Base-by-base conservation (phyloP, 1,140 invertebrate species). In the Drosophila athabasca region DNA sequence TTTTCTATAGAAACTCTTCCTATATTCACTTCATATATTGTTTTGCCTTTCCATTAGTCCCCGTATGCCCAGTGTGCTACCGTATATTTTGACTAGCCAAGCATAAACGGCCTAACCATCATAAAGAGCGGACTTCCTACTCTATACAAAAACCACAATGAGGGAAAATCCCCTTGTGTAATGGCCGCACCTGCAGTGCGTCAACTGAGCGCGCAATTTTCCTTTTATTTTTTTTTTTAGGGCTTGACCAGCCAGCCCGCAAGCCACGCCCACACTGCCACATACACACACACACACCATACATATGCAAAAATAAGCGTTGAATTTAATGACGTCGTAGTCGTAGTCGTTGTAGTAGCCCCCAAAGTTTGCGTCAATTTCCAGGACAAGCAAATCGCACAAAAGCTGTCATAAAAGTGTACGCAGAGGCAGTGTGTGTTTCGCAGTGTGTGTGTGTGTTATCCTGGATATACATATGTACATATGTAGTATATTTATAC, bases 171-270 rank as follows among this genome's bases (percentile, higher is more conserved):
- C 48, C 50, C 65, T 31, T 22, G 59, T 52, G 51, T 81, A 78
- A 87, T 78, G 82, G 51, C 73, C 62, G 74, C 77, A 87, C 82
- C 82, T 85, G 81, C 81, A 85, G 61, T 87, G 77, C 82, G 76
- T 85, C 81, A 81, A 72, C 62, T 51, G 48, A 59, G 76, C 72
- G 60, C 61, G 49, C 64, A 76, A 80, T 80, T 85, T 74, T 62
- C 45, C 71, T 68, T 85, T 46, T 59, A 53, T 55, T 74, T 60
- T 80, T 79, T 5, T 6, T 4, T 76, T 71, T 46, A 39, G 11
- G 57, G 51, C 60, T 77, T 77, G 73, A 72, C 72, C 77, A 65
- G 49, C 72, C 76, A 65, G 49, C 59, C 50, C 13, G 11, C 35
- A 11, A 54, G 41, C 26, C 43, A 41, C 44, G n/a, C 44, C 51